These are phyloP conservation scores for Ceyx margarethae DNA, from an alignment of 2,113 vertebrate genomes.

Conservation along the genomic window DNA sequence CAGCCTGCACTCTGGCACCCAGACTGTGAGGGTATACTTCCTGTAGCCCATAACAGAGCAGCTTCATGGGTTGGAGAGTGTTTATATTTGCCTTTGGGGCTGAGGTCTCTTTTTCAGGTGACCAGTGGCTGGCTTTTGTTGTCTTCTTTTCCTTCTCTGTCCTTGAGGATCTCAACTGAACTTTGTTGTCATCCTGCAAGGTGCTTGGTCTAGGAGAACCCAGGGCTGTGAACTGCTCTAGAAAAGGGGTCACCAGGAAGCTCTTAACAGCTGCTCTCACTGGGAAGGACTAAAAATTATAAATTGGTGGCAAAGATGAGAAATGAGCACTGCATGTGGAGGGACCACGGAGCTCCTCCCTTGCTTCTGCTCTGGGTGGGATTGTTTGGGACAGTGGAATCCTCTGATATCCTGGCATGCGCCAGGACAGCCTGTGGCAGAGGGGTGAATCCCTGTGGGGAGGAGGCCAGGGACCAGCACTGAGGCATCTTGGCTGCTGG, in stretches of 20 bases:
- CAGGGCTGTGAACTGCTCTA: neutral
- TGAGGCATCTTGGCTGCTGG: neutral
- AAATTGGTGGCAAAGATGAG: neutral
- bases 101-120: neutral
- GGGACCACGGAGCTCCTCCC: neutral
- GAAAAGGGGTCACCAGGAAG: neutral
- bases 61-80: neutral
- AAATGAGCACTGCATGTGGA: neutral
- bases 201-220: neutral
- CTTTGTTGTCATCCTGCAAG: neutral
- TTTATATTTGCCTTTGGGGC: neutral
- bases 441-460: rapidly evolving
- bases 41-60: neutral
- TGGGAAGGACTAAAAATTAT: neutral
- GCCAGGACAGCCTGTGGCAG: neutral
- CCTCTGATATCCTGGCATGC: neutral
- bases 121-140: neutral
- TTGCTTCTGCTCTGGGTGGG: neutral
- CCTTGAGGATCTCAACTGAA: neutral
- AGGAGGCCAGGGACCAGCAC: no score
- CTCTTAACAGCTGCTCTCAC: neutral
- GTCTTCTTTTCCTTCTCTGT: neutral
- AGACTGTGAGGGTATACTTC: neutral
- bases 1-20: neutral
- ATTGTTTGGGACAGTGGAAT: neutral